Evolutionary conservation across 2,113 vertebrate genomes (phyloP).

Genomic region (Riparia riparia): DNA sequence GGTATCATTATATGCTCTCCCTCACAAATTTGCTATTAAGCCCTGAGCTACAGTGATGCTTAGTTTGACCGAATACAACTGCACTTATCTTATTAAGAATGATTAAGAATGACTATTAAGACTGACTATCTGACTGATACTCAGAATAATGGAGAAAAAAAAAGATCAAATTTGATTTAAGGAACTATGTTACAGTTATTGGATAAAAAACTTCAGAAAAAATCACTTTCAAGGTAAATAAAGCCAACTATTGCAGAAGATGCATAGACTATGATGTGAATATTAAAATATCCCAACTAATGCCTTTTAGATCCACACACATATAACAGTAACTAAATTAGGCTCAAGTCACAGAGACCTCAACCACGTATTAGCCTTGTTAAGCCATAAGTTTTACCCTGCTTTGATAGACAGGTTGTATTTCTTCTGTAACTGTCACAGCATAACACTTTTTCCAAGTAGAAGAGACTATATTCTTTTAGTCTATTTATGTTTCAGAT

Average conservation of each 20-base stretch:
- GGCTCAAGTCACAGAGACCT: background rate
- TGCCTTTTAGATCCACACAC: background rate
- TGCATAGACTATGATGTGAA: background rate
- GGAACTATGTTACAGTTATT: background rate
- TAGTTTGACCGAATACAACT: background rate
- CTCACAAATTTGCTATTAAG: background rate
- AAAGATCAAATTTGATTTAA: background rate
- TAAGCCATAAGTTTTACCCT: background rate
- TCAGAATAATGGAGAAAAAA: background rate
- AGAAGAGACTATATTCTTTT: background rate
- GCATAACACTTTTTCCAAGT: background rate
- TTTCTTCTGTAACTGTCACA: background rate
- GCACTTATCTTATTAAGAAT: background rate
- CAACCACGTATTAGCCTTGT: background rate
- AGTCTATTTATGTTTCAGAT: background rate
- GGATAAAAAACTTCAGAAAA: background rate
- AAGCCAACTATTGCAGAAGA: background rate
- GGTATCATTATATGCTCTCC: background rate
- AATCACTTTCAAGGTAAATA: background rate
- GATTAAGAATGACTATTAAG: background rate
- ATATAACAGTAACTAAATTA: background rate
- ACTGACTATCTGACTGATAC: no score
- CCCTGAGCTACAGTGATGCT: background rate
- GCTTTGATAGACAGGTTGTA: background rate
- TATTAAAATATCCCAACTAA: background rate